A percentile compares a stretch with the other conserved stretches of the same genome.
Evolutionary conservation across 2,113 vertebrate species (phyloP).

Genomic region (Turnix velox): DNA sequence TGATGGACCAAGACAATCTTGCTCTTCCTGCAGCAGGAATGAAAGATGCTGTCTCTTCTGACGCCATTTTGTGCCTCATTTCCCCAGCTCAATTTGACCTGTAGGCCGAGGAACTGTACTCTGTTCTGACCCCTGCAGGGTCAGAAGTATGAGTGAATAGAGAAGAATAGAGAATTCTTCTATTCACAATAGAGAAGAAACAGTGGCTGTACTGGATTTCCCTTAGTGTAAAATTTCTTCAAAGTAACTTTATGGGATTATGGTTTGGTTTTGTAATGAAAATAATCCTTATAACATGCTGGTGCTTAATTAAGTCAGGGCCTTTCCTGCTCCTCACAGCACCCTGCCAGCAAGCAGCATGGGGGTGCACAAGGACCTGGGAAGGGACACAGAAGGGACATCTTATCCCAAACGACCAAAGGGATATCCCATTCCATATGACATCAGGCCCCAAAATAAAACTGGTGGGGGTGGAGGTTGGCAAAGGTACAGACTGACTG

Average conservation of each 20-base stretch:
- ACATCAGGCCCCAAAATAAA: neutral
- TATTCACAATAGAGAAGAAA: too few species aligned
- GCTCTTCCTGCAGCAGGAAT: neutral
- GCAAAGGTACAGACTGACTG: neutral
- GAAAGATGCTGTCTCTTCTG: neutral
- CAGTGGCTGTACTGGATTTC: neutral
- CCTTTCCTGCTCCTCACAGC: neutral
- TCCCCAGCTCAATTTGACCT: neutral
- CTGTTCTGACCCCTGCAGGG: neutral
- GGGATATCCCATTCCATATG: neutral
- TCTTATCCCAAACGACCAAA: neutral
- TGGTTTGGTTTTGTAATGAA: neutral
- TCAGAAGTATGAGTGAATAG: neutral
- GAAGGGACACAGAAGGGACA: neutral
- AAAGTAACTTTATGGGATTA: neutral
- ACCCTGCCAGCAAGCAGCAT: too few species aligned
- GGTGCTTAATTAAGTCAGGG: neutral
- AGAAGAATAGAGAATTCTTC: too few species aligned
- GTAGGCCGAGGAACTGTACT: accelerated
- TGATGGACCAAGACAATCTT: accelerated
- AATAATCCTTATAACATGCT: neutral
- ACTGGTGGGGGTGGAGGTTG: neutral
- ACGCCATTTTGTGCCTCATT: neutral
- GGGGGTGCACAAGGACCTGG: neutral
- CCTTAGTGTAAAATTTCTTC: neutral